Base-by-base conservation (phyloP, 2,113 vertebrate genomes). In the Macaca nemestrina region DNA sequence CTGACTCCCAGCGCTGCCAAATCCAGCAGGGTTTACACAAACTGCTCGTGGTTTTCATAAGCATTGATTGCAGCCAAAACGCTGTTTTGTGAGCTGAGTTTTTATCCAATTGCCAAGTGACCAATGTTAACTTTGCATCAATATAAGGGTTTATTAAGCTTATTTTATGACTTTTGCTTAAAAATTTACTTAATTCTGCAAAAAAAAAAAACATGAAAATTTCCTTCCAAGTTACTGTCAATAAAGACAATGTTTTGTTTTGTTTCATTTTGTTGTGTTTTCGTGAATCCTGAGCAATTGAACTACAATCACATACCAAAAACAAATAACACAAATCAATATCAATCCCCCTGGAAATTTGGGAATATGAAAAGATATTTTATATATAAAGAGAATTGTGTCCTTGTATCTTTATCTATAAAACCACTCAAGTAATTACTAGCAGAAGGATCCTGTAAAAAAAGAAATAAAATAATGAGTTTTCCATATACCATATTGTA, bases 61-160 rank as follows among this genome's bases (percentile, higher is more conserved):
- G 92, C 96, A 97, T 97, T 97, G 93, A 97, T 50, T 98, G 96
- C 86, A 95, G 95, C 96, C 96, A 97, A 94, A 95, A 95, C 82
- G 68, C 70, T 88, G 61, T 68, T 89, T 85, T 97, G 97, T 97
- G 92, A 97, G 84, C 88, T 96, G 96, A 97, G 97, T 98, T 90
- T 97, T 88, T 93, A 97, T 94, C 64, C 72, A 67, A 68, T 82
- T 94, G 61, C 97, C 95, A 96, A 97, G 76, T 95, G 93, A 92
- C 86, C 95, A 86, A 57, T 40, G 76, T 94, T 97, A 96, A 93
- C 90, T 95, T 93, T 50, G 79, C 84, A 85, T 97, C 87, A 73
- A 12, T 50, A 78, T 84, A 48, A 93, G 73, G 70, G 45, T 76
- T 94, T 96, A 92, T 88, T 78, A 95, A 93, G 91, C 90, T 80